phyloP scores from a whole-genome alignment of 2,113 vertebrate species.

The Colius striatus region DNA sequence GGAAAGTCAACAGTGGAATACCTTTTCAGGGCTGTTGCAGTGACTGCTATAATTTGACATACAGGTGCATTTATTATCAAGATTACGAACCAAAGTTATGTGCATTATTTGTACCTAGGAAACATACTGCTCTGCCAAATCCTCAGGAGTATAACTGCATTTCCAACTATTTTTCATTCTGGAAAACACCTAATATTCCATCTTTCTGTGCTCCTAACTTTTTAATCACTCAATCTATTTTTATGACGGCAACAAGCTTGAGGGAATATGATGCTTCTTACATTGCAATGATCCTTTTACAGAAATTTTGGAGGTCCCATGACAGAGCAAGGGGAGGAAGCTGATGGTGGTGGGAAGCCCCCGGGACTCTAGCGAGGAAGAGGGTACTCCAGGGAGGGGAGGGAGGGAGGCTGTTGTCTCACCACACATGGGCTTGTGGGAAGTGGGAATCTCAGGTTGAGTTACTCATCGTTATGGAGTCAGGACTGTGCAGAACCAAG shows the following conservation, averaged over 20 bases:
- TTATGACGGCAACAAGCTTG: not conserved
- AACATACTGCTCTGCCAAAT: not conserved
- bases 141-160: not conserved
- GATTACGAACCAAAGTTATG: not conserved
- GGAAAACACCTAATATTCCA: not conserved
- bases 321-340: not conserved
- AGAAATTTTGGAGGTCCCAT: not conserved
- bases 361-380: not conserved
- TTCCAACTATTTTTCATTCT: not conserved
- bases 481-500: constrained; percentile 13
- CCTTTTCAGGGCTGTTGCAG: not conserved
- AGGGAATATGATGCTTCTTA: not conserved
- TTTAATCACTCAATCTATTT: not conserved
- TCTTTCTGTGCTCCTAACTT: not conserved
- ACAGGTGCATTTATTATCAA: not conserved
- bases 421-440: constrained; percentile 24
- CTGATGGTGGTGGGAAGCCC: not conserved
- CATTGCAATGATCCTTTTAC: fast-evolving
- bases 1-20: not conserved
- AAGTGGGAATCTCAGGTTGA: constrained; percentile 48
- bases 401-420: not conserved
- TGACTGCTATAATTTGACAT: not conserved
- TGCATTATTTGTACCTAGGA: not conserved
- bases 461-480: constrained; percentile 52
- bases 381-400: not conserved